A percentile compares a stretch with the other conserved stretches of the same genome.
Evolutionary conservation across 2,797 vertebrate species (phyloP).

Genomic region (Thamnophis elegans): DNA sequence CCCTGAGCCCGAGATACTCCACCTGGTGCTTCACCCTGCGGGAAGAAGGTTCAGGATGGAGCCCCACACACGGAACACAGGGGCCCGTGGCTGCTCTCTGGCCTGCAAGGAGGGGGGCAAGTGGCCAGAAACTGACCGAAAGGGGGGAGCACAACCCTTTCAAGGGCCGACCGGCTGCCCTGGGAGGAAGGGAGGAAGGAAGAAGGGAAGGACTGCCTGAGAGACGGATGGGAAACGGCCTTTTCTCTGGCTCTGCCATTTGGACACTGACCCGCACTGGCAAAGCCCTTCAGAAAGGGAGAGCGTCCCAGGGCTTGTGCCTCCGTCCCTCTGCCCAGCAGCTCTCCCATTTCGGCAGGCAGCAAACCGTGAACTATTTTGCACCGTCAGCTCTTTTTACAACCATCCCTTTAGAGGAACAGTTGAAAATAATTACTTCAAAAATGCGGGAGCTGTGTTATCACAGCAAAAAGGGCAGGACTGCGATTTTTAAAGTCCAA

Average conservation of each 20-base stretch:
- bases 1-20: conserved; percentile 95
- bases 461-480: neutral
- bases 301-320: neutral
- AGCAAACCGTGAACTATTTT: neutral
- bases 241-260: neutral
- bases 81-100: neutral
- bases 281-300: neutral
- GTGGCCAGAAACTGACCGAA: neutral
- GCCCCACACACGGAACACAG: fast-evolving
- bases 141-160: neutral
- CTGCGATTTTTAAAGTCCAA: neutral
- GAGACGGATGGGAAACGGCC: neutral
- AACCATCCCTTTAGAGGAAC: neutral
- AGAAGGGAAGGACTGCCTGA: neutral
- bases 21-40: conserved; percentile 96
- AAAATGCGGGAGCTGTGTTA: neutral
- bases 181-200: neutral
- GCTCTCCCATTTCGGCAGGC: neutral
- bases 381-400: neutral
- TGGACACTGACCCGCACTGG: neutral
- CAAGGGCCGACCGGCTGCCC: neutral
- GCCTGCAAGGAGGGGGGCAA: neutral
- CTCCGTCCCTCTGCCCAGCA: neutral
- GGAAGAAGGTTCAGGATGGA: conserved; percentile 26
- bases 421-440: neutral